Evolutionary conservation across 1,140 invertebrate species (phyloP).

Genomic region (Acarapis woodi): DNA sequence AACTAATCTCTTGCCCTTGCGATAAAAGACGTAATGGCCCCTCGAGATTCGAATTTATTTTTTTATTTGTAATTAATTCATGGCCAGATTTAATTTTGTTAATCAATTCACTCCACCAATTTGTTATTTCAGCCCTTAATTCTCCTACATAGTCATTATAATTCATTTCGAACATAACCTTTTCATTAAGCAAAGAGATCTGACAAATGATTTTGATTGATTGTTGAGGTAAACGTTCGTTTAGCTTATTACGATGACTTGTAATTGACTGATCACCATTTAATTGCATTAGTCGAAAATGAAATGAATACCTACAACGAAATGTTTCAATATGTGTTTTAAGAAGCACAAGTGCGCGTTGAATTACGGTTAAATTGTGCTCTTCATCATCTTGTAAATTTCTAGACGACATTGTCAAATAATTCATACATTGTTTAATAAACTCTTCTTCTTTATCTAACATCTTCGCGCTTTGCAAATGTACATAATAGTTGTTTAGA

Average conservation of each 20-base stretch:
- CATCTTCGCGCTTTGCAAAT: conserved; percentile 14
- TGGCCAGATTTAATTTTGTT: conserved; percentile 2
- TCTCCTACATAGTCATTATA: conserved; percentile 59
- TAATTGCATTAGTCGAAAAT: conserved; percentile 49
- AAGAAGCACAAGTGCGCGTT: conserved; percentile 49
- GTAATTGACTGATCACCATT: conserved; percentile 37
- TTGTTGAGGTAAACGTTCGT: conserved; percentile 25
- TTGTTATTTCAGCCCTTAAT: conserved; percentile 62
- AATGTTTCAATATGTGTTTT: conserved; percentile 79
- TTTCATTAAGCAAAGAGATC: conserved; percentile 41
- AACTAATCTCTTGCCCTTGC: conserved; percentile 46
- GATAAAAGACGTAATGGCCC: conserved; percentile 7
- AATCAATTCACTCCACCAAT: conserved; percentile 41
- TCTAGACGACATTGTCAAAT: conserved; percentile 43
- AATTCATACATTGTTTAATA: conserved; percentile 51
- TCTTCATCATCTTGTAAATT: conserved; percentile 36
- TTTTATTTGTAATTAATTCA: no score
- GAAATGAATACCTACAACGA: conserved; percentile 50
- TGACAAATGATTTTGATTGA: conserved; percentile 41
- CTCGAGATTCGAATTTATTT: neutral
- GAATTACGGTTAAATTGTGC: conserved; percentile 51
- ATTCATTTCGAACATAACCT: conserved; percentile 36
- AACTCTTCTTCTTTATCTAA: conserved; percentile 68
- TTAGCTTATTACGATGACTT: conserved; percentile 27
- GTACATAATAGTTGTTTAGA: conserved; percentile 70